Evolutionary conservation across 2,888 invertebrate species (phyloP), one percentile per base, ranked within the genome.

Genomic region (Eurytoma adleriae): DNA sequence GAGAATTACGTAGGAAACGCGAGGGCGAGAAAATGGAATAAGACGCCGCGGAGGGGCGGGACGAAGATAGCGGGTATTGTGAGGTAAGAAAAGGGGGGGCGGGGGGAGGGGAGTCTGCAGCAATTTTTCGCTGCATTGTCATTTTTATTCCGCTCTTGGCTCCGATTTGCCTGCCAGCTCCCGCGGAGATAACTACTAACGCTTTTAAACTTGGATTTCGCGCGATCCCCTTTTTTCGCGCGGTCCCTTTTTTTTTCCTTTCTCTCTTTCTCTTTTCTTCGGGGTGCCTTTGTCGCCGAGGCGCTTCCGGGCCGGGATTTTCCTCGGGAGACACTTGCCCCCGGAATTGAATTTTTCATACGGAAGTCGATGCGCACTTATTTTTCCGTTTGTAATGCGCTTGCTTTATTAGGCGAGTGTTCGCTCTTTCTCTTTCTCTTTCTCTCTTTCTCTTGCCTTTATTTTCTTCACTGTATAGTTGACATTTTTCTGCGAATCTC

Each of bases 141-240:
- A 84, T 84, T 84, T 85, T 84, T 84, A 85, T 85, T 83, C 83
- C 83, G 73, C 79, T 84, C 79, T 79, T 74, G 82, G 83, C 77
- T 83, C 78, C 83, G 85, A 84, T 85, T 85, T 83, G 83, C 83
- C 82, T 80, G 78, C 79, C 79, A 82, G 83, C 70, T 75, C 16
- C 30, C 73, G 18, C 54, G 40, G 7, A 66, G 73, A 73, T 73
- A 73, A 73, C 73, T 56, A 54, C 62, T 66, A 64, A 72, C 52
- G 62, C 62, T 27, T 59, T 72, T 64, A 72, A 72, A 72, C 64
- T 64, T 27, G 62, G 54, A 64, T 78, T 74, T 57, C 64, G 48
- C 59, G 14, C 79, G 57, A 62, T 82, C 83, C 83, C 82, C 82
- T 81, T 79, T 78, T 52, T 27, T n/a, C n/a, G n/a, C n/a, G n/a